Percentiles rank a stretch among this genome's conserved stretches.
phyloP scores from a whole-genome alignment of 2,888 invertebrate species.

The Arge pagana region DNA sequence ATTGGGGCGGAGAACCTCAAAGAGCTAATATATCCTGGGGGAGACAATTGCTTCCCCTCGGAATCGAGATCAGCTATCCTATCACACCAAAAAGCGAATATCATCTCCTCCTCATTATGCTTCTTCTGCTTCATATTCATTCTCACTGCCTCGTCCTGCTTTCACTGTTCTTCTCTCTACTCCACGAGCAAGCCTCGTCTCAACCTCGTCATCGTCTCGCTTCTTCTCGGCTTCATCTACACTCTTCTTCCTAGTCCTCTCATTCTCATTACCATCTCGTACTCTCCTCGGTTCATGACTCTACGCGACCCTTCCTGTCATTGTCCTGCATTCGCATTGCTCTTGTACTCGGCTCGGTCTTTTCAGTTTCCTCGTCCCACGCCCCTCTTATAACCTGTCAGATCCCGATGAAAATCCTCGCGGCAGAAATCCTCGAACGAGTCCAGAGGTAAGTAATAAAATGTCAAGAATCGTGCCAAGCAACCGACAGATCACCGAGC shows the following conservation, averaged over 20 bases:
- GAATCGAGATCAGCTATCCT: conserved; percentile 13
- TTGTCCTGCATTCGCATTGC: too few species aligned
- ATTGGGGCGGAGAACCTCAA: conserved; percentile 40
- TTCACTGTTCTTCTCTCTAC: too few species aligned
- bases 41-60: conserved; percentile 39
- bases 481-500: conserved; percentile 54
- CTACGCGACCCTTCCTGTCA: too few species aligned
- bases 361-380: conserved; percentile 14
- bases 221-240: too few species aligned
- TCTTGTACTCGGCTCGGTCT: too few species aligned
- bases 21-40: conserved; percentile 50
- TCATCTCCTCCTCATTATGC: conserved; percentile 23
- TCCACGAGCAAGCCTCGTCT: too few species aligned
- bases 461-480: conserved; percentile 53
- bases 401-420: conserved; percentile 24
- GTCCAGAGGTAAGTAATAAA: conserved; percentile 49
- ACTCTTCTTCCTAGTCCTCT: too few species aligned
- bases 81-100: too few species aligned
- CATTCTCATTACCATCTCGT: too few species aligned
- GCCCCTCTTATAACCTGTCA: conserved; percentile 11
- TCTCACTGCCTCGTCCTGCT: conserved; percentile 11
- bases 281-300: too few species aligned
- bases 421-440: conserved; percentile 34
- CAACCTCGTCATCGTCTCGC: too few species aligned
- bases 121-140: conserved; percentile 23